A percentile compares a stretch with the other conserved stretches of the same genome.
Conservation (phyloP, 2,113 vertebrate species). For the Cranoglanis bouderius region DNA sequence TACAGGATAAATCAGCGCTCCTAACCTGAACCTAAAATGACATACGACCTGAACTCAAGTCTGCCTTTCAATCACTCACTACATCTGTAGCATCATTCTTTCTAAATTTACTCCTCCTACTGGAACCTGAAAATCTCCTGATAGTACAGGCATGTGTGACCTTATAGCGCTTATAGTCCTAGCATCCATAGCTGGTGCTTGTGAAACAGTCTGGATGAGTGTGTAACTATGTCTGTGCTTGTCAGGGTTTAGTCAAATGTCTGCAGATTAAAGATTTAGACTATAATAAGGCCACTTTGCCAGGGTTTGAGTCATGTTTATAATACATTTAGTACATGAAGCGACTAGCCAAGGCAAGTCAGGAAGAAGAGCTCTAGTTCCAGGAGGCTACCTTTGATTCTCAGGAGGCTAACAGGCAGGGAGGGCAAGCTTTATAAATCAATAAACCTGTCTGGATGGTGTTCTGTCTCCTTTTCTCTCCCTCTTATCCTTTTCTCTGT, state of each 20-base stretch:
- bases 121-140: not conserved
- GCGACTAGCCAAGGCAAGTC: not conserved
- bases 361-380: not conserved
- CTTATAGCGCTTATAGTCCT: not conserved
- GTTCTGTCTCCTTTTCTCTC: not conserved
- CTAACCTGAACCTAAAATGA: not conserved
- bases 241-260: not conserved
- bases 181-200: not conserved
- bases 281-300: not conserved
- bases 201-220: not conserved
- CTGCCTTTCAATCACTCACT: not conserved
- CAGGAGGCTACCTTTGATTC: constrained; percentile 25
- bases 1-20: not conserved
- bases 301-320: not conserved
- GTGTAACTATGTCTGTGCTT: not conserved
- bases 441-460: constrained; percentile 44
- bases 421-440: constrained; percentile 42
- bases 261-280: not conserved
- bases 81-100: not conserved
- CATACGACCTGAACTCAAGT: not conserved
- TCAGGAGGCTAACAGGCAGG: constrained; percentile 25
- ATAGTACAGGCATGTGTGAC: not conserved
- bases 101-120: not conserved
- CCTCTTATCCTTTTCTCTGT: not conserved
- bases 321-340: not conserved